A percentile compares a stretch with the other conserved stretches of the same genome.
These are phyloP conservation scores for Lates calcarifer DNA, from an alignment of 2,113 vertebrate species.

Conservation along the genomic window DNA sequence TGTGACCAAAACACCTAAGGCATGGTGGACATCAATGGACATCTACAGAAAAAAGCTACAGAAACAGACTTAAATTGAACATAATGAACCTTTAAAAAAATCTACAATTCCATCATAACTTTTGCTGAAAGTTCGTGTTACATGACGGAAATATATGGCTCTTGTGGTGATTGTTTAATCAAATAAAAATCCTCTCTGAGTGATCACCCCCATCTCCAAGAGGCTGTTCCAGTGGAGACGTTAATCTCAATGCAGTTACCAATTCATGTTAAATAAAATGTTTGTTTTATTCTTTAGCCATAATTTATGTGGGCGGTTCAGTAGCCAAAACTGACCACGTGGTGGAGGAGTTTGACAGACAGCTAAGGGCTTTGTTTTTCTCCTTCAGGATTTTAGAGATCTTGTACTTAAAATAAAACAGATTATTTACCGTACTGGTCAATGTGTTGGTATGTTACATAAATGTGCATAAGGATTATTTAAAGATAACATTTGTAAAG, in stretches of 20 bases:
- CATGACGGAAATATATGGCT: too few species aligned
- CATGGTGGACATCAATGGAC: not conserved
- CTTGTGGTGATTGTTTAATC: not conserved
- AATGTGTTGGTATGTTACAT: not conserved
- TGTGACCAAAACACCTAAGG: too few species aligned
- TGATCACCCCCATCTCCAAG: not conserved
- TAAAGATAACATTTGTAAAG: not conserved
- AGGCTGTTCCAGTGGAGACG: not conserved
- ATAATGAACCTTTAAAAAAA: too few species aligned
- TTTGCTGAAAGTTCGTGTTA: too few species aligned
- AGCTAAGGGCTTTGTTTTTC: not conserved
- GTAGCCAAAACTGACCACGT: slow-evolving; percentile 40
- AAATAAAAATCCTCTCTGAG: not conserved
- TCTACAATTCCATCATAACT: too few species aligned
- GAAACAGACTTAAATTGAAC: too few species aligned
- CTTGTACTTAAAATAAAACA: not conserved
- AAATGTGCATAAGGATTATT: not conserved
- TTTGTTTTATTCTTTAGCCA: not conserved
- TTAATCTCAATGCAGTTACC: not conserved
- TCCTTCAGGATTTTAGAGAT: not conserved
- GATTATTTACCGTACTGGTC: not conserved
- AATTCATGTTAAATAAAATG: not conserved
- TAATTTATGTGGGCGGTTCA: not conserved
- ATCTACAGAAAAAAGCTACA: not conserved
- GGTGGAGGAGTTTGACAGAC: slow-evolving; percentile 52